Conservation (phyloP, 2,797 vertebrate species). For the Neosilurus mollespiculum region DNA sequence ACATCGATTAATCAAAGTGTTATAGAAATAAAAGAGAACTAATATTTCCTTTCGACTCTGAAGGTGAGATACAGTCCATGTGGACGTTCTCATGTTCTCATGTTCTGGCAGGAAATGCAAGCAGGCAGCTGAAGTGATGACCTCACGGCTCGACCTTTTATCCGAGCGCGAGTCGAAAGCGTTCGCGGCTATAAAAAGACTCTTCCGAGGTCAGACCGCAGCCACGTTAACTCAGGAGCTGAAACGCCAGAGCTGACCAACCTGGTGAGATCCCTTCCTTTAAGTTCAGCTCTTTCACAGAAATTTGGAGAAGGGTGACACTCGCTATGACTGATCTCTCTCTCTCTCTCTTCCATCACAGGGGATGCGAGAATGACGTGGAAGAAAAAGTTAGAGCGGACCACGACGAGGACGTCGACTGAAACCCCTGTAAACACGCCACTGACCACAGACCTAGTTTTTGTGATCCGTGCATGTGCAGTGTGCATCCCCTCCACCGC, state of each 20-base stretch:
- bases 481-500: not conserved
- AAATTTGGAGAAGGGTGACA: conserved; percentile 5
- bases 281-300: conserved; percentile 20
- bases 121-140: conserved; percentile 18
- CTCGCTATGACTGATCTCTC: conserved; percentile 38
- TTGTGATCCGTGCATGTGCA: not conserved
- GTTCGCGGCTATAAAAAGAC: conserved; percentile 33
- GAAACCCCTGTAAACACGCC: conserved; percentile 2
- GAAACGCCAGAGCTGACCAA: not conserved
- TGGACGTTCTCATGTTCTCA: not conserved
- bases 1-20: not conserved
- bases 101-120: conserved; percentile 25
- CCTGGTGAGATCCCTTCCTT: not conserved
- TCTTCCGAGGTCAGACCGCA: not conserved
- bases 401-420: not conserved
- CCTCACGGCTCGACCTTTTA: conserved; percentile 38
- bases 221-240: not conserved
- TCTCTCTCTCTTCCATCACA: not conserved
- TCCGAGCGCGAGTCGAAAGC: not conserved
- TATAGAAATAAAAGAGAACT: not conserved
- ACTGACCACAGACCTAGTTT: conserved; percentile 21
- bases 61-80: not conserved
- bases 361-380: not conserved
- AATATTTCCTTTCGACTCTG: not conserved
- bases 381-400: not conserved